Percentiles rank a stretch among this genome's conserved stretches.
Evolutionary conservation across 2,888 invertebrate genomes (phyloP).

Genomic region (Hololepta plana): DNA sequence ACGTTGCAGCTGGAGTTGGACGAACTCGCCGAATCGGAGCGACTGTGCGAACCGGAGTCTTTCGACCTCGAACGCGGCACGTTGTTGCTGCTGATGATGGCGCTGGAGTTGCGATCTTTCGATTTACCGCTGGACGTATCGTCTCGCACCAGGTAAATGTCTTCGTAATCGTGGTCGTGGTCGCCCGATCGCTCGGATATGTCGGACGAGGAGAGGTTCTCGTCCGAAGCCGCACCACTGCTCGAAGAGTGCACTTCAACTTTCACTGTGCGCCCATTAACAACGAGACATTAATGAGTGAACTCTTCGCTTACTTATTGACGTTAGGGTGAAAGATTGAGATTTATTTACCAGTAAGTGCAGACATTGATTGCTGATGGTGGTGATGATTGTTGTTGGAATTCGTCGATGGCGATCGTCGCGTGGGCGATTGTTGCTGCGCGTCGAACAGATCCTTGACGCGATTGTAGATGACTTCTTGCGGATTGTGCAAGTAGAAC

Average conservation of each 20-base stretch:
- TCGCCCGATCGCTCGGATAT: slow-evolving; percentile 30
- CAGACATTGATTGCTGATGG: slow-evolving; percentile 19
- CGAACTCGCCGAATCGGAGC: slow-evolving; percentile 34
- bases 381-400: slow-evolving; percentile 16
- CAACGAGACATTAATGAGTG: too few relatives aligned
- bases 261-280: too few relatives aligned
- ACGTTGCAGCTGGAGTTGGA: slow-evolving; percentile 26
- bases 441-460: slow-evolving; percentile 68
- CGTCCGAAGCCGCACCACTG: slow-evolving; percentile 44
- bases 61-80: slow-evolving; percentile 19
- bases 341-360: slow-evolving; percentile 28
- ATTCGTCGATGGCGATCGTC: slow-evolving; percentile 3
- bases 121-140: slow-evolving; percentile 23
- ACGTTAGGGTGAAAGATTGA: too few relatives aligned
- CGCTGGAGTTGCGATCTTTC: slow-evolving; percentile 12
- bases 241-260: slow-evolving; percentile 71
- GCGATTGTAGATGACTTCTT: slow-evolving; percentile 64
- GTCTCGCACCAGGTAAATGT: slow-evolving; percentile 56
- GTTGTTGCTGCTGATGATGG: too few relatives aligned
- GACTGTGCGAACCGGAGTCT: slow-evolving; percentile 59
- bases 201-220: slow-evolving; percentile 40
- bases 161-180: slow-evolving; percentile 61
- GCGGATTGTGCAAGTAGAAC: slow-evolving; percentile 72
- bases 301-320: too few relatives aligned
- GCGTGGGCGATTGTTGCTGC: too few relatives aligned